Evolutionary conservation across 2,888 invertebrate genomes (phyloP).

Genomic region (Hymenopus coronatus): DNA sequence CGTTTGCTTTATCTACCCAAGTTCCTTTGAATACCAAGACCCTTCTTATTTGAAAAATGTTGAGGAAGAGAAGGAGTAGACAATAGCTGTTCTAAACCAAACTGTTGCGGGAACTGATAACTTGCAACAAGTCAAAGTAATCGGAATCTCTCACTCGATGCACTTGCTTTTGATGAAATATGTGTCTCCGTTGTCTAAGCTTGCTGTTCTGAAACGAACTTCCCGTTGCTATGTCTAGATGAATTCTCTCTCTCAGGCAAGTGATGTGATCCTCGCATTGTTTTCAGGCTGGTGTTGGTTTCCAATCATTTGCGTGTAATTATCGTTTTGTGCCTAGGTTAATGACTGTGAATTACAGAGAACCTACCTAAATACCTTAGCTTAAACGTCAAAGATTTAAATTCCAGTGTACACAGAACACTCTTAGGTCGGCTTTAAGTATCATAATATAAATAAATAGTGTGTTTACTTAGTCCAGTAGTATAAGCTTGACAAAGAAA

Average conservation of each 20-base stretch:
- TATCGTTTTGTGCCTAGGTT: background rate
- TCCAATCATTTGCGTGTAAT: background rate
- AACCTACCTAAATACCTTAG: background rate
- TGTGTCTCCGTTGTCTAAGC: background rate
- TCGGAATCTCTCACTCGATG: background rate
- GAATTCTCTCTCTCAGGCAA: background rate
- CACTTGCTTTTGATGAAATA: background rate
- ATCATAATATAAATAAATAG: too few relatives aligned
- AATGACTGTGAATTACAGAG: background rate
- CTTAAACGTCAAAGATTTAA: background rate
- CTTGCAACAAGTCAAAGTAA: slow-evolving; percentile 14
- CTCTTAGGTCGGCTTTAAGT: background rate
- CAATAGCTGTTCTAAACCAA: background rate
- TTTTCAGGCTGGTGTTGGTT: background rate
- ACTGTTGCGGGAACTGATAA: slow-evolving; percentile 19
- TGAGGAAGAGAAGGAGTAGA: background rate
- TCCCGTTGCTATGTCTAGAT: background rate
- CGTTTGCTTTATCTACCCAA: slow-evolving; percentile 13
- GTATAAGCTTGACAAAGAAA: too few relatives aligned
- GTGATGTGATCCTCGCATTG: background rate
- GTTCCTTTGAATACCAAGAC: slow-evolving; percentile 1
- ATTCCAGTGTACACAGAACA: background rate
- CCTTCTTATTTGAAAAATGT: background rate
- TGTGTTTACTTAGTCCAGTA: too few relatives aligned
- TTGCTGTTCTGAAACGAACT: background rate